Conservation (phyloP, 2,888 invertebrate species). For the Epirrhoe tristata region DNA sequence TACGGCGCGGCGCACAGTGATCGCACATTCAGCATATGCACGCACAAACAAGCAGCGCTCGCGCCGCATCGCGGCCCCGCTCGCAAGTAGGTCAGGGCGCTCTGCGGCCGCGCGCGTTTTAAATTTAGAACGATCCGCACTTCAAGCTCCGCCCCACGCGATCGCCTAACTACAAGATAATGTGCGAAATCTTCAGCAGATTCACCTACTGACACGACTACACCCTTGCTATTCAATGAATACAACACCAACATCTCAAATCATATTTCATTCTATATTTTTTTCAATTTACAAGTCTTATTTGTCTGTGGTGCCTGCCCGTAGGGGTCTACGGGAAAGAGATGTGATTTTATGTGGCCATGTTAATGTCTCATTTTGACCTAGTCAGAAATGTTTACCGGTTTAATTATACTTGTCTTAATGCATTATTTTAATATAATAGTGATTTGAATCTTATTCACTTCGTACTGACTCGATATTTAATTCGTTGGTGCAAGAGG, state of each 20-base stretch:
- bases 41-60: constrained; percentile 72
- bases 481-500: constrained; percentile 7
- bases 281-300: background rate
- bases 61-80: constrained; percentile 85
- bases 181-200: constrained; percentile 61
- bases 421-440: background rate
- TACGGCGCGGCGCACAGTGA: constrained; percentile 49
- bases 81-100: constrained; percentile 84
- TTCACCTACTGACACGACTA: constrained; percentile 54
- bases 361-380: background rate
- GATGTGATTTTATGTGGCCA: no score
- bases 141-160: constrained; percentile 79
- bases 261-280: background rate
- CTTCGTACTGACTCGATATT: background rate
- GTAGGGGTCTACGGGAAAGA: no score
- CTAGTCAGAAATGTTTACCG: background rate
- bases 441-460: background rate
- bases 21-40: constrained; percentile 55
- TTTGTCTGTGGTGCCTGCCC: background rate
- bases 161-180: constrained; percentile 72
- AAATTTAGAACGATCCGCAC: constrained; percentile 84
- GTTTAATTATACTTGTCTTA: background rate
- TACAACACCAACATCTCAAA: constrained; percentile 2
- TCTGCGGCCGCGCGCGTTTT: constrained; percentile 83
- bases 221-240: constrained; percentile 42